Base-by-base conservation (phyloP, 2,888 invertebrate genomes). In the Protophormia terraenovae region DNA sequence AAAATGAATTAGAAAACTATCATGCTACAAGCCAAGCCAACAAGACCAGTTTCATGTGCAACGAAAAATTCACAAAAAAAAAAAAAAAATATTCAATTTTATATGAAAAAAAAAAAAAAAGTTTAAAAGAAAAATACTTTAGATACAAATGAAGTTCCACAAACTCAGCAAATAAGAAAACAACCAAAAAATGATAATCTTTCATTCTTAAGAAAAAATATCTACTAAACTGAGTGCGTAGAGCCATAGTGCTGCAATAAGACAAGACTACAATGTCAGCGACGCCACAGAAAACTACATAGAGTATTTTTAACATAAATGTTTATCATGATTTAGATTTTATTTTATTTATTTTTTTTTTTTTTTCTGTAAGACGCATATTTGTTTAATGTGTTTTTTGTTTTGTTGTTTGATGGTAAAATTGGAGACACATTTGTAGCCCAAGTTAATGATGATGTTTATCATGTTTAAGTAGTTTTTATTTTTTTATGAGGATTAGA, bases 401-500 rank as follows among this genome's bases (percentile, higher is more conserved):
- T 64, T 76, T 55, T 73, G 29, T 58, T 50, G 8, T 12, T 41
- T 75, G 67, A 50, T 80, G 58, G 69, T 75, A 80, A 80, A 66
- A 76, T 72, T 69, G 85, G 78, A 82, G 85, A 85, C 85, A 85
- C 82, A 85, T 85, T 85, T 85, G 82, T 71, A 75, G 73, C 47
- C n/a, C 81, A 75, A 73, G 69, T 55, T 75, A 82, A 85, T 85
- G 82, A 75, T 76, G 82, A 82, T 82, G 82, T 85, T 85, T 79
- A 85, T 85, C 82, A 67, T 50, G 16, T 45, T 64, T 38, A 77
- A 83, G 64, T 62, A 55, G 64, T 64, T 47, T 71, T 64, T 50
- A 12, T 72, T 19, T 58, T 47, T 41, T 60, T 69, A 27, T 38
- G 6, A 58, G 73, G 73, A 66, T 80, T 73, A 73, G 35, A 71